Base-by-base conservation (phyloP, 2,888 invertebrate species). In the Spodoptera picta region DNA sequence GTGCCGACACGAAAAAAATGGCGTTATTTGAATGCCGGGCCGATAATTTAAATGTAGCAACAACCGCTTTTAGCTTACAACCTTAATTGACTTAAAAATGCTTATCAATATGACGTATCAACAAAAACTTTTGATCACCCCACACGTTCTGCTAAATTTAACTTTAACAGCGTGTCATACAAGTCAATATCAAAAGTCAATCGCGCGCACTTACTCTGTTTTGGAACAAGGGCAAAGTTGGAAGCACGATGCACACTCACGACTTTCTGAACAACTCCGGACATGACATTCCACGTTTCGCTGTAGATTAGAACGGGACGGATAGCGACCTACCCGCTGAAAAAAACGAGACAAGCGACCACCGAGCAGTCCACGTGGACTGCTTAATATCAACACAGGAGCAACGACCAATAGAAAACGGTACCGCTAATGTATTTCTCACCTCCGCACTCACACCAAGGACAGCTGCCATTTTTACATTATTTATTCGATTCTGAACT, bases 381-480 rank as follows among this genome's bases (percentile, higher is more conserved):
- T 93, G 90, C 91, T 93, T 93, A 92, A 92, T 92, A 93, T 93
- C 92, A 92, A 94, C 94, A 94, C 94, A 89, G 94, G 90, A 93
- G 94, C 93, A 89, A 90, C 92, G 93, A 93, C 95, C 95, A 95
- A 95, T 95, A 90, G 94, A 91, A 93, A 93, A 93, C 93, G 92
- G 92, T 89, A 94, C 92, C 93, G 92, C 94, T 95, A 95, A 95
- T 95, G 95, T 95, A 95, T 95, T 95, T 95, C 95, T 95, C 95
- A 95, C 94, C 95, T 95, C 93, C 92, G 92, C 93, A 93, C 94
- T 92, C 94, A 94, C 93, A 93, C 93, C 90, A 90, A 90, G 85
- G 87, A 85, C 86, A 79, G 86, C 87, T 89, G 88, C 88, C 88
- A 90, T 89, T 91, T 89, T 84, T 87, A 79, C 71, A 88, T 86